Percentiles rank a stretch among this genome's conserved stretches.
phyloP scores from a whole-genome alignment of 2,888 invertebrate genomes.

The Sarcophaga variegata region DNA sequence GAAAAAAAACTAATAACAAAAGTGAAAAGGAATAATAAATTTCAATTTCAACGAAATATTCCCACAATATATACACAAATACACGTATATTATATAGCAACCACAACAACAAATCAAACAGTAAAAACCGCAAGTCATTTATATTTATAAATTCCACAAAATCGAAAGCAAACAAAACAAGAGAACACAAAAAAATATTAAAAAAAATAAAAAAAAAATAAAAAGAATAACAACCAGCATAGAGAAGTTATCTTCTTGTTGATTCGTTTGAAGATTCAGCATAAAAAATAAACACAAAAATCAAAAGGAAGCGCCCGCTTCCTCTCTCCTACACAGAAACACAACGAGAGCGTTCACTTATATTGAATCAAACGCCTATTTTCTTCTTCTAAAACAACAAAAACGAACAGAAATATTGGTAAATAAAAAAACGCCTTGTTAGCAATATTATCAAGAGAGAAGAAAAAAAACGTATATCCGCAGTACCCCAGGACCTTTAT shows the following conservation, averaged over 20 bases:
- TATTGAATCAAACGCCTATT: slow-evolving; percentile 21
- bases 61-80: neutral
- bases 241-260: no score
- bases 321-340: neutral
- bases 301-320: no score
- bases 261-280: no score
- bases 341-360: neutral
- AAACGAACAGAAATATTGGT: neutral
- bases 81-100: neutral
- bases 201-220: slow-evolving; percentile 68
- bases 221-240: slow-evolving; percentile 5
- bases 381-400: neutral
- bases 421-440: slow-evolving; percentile 23
- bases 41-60: slow-evolving; percentile 60
- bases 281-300: no score
- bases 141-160: slow-evolving; percentile 80
- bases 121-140: slow-evolving; percentile 78
- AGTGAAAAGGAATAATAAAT: slow-evolving; percentile 59
- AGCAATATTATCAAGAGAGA: slow-evolving; percentile 15
- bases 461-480: slow-evolving; percentile 10
- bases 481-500: slow-evolving; percentile 6
- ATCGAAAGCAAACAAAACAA: slow-evolving; percentile 61
- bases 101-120: slow-evolving; percentile 19
- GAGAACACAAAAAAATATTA: slow-evolving; percentile 57
- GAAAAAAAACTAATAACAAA: slow-evolving; percentile 50